A percentile compares a stretch with the other conserved stretches of the same genome.
Evolutionary conservation across 1,140 invertebrate genomes (phyloP).

Genomic region (Pogonomyrmex barbatus): DNA sequence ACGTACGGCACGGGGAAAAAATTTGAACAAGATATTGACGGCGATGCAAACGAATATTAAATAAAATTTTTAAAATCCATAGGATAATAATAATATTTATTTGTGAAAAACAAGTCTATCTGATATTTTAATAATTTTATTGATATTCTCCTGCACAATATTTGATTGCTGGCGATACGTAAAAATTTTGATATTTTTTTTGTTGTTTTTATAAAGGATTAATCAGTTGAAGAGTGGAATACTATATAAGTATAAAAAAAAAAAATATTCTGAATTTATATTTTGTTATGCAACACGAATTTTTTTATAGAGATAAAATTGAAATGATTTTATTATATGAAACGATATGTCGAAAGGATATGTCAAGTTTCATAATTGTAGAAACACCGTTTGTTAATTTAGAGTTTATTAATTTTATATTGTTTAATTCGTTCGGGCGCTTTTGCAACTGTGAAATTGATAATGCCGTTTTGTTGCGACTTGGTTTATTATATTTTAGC

Average conservation of each 20-base stretch:
- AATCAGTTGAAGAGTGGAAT: conserved; percentile 11
- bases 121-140: conserved; percentile 19
- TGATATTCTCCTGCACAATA: conserved; percentile 1
- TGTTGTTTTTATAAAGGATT: background rate
- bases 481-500: background rate
- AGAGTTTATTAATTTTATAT: background rate
- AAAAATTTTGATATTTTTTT: background rate
- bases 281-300: background rate
- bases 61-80: background rate
- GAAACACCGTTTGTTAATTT: conserved; percentile 7
- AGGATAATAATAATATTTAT: background rate
- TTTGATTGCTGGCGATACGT: background rate
- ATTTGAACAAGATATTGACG: background rate
- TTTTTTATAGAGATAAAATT: background rate
- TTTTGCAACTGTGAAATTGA: background rate
- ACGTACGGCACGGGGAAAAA: background rate
- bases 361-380: background rate
- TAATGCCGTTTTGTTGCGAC: background rate
- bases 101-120: background rate
- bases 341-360: background rate
- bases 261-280: background rate
- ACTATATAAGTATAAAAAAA: conserved; percentile 1
- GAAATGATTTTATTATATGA: background rate
- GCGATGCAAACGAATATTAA: background rate
- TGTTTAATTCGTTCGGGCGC: background rate